Percentiles rank a stretch among this genome's conserved stretches.
Evolutionary conservation across 2,797 vertebrate species (phyloP).

Genomic region (Characodon lateralis): DNA sequence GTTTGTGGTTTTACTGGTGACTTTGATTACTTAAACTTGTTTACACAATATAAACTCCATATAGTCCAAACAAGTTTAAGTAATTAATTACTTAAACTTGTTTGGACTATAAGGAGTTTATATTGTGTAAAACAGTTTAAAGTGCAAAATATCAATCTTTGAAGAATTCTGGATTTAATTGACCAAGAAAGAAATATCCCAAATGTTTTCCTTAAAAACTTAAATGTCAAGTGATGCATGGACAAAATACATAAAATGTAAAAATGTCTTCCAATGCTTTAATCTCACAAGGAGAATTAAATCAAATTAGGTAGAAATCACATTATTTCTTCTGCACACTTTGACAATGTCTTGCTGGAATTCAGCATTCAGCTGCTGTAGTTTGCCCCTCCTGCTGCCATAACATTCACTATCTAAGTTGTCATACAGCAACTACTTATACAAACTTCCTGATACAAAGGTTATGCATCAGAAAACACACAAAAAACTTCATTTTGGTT

Average conservation of each 20-base stretch:
- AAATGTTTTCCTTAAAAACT: not conserved
- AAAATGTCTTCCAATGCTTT: not conserved
- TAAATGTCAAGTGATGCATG: not conserved
- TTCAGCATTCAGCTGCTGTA: not conserved
- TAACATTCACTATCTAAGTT: not conserved
- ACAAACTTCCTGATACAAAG: no score
- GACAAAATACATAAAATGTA: not conserved
- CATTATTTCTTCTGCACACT: not conserved
- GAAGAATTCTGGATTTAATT: not conserved
- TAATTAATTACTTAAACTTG: not conserved
- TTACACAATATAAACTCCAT: no score
- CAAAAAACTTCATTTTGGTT: not conserved
- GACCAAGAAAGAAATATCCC: not conserved
- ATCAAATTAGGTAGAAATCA: not conserved
- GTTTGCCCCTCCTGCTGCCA: not conserved
- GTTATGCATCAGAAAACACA: not conserved
- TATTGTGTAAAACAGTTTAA: no score
- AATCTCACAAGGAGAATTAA: not conserved
- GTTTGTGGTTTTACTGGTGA: not conserved
- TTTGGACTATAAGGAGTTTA: not conserved
- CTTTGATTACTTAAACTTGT: not conserved
- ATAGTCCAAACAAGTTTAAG: no score
- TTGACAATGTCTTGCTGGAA: not conserved
- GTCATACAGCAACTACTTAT: not conserved
- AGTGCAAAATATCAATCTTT: not conserved